Conservation (phyloP, 30 jellyfish, hydroid and myxozoan species). For the Euphysa ruthae region DNA sequence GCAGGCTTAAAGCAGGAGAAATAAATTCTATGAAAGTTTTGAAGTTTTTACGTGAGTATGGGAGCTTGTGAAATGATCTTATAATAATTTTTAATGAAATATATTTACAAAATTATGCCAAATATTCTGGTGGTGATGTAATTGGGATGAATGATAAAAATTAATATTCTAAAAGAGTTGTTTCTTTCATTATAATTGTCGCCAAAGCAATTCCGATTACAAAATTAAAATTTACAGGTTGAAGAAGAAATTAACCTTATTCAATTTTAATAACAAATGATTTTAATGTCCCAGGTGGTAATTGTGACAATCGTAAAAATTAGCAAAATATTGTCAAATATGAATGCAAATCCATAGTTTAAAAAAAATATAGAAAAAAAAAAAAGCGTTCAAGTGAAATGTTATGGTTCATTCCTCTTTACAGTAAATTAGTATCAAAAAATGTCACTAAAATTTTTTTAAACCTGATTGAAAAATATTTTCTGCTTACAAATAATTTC, state of each 20-base stretch:
- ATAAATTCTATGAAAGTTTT: conserved; percentile 2
- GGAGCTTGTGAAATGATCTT: too few species aligned
- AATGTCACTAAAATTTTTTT: too few species aligned
- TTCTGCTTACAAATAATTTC: too few species aligned
- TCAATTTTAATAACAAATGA: neutral
- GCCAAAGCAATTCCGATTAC: neutral
- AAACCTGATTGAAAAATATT: too few species aligned
- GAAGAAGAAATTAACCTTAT: neutral
- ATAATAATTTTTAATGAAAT: neutral
- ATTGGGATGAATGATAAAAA: neutral
- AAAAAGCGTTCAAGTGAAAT: too few species aligned
- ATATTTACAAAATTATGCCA: neutral
- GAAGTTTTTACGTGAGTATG: too few species aligned
- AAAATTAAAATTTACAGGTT: neutral
- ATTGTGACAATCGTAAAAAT: conserved; percentile 8
- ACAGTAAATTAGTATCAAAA: too few species aligned
- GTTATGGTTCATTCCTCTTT: too few species aligned
- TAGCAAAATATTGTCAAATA: too few species aligned
- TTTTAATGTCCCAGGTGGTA: too few species aligned
- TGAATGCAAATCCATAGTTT: too few species aligned
- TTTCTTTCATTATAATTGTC: conserved; percentile 4
- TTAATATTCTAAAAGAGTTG: neutral
- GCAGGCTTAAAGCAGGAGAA: conserved; percentile 5
- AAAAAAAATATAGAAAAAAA: too few species aligned
- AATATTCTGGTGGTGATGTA: conserved; percentile 1